Evolutionary conservation across 2,113 vertebrate genomes (phyloP).

Genomic region (Chloroceryle aenea): DNA sequence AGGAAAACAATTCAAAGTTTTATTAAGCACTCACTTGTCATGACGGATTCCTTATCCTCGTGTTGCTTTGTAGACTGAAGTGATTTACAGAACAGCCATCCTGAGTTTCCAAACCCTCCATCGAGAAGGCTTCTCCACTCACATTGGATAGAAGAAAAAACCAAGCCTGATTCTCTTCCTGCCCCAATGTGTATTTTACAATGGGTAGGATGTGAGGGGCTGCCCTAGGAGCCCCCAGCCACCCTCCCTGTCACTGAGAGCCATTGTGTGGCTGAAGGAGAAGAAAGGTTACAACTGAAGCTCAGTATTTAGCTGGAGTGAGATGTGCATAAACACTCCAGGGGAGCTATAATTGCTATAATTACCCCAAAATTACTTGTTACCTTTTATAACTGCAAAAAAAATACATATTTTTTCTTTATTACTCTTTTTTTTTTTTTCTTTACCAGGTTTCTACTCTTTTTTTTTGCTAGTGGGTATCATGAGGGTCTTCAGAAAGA

Average conservation of each 20-base stretch:
- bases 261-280: not conserved
- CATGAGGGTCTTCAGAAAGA: not conserved
- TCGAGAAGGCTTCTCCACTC: not conserved
- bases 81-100: not conserved
- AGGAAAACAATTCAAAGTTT: not conserved
- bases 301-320: not conserved
- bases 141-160: not conserved
- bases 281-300: accelerated
- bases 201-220: not conserved
- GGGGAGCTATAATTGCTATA: not conserved
- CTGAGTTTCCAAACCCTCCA: not conserved
- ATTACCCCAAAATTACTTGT: not conserved
- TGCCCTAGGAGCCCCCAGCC: not conserved
- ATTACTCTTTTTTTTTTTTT: not conserved
- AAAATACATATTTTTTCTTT: not conserved
- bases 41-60: not conserved
- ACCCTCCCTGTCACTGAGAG: not conserved
- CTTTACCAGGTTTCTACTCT: not conserved
- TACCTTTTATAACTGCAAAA: not conserved
- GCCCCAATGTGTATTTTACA: not conserved
- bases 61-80: not conserved
- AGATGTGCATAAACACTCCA: not conserved
- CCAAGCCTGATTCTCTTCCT: not conserved
- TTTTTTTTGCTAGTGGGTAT: not conserved
- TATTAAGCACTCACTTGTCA: not conserved